Evolutionary conservation across 2,113 vertebrate species (phyloP), one percentile per base, ranked within the genome.

Genomic region (Mirounga angustirostris): DNA sequence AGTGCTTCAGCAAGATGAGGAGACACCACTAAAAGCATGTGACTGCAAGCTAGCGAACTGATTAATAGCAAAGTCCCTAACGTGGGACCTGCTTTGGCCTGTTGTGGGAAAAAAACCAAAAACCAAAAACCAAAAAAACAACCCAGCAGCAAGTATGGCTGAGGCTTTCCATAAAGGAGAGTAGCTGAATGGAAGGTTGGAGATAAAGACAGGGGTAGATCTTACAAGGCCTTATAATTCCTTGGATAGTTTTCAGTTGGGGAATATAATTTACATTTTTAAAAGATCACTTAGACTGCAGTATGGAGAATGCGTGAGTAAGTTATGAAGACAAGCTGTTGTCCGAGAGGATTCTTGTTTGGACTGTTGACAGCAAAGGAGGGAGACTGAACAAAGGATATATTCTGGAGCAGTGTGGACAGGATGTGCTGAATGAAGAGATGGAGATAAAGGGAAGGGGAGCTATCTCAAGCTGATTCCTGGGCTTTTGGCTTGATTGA

Each of bases 401-500:
- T 30, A 83, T 50, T 97, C 18, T 82, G 71, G 12, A 88, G 56
- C 36, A 78, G 21, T 36, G 36, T 8, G 40, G 73, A 88, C 18
- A 79, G 21, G 58, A 83, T 82, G 46, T 85, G 24, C 52, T 94
- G 59, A 83, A 84, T 28, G 10, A 73, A 86, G 56, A 84, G 56
- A 79, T 7, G 13, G n/a, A 93, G 28, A 82, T 79, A 69, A 89
- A 81, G 26, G 76, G 9, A 89, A 36, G 5, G 22, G 15, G 58
- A 71, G 8, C 28, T 69, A 76, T 56, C 28, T 69, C 52, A 91
- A 52, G n/a, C 59, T 26, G 36, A 94, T 81, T 81, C 28, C 22
- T 40, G 81, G n/a, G 43, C 63, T 89, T 89, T 50, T 40, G 26
- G n/a, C 52, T 96, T 92, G 30, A 91, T 11, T 94, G 67, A 76